Evolutionary conservation across 2,888 invertebrate species (phyloP), one percentile per base, ranked within the genome.

Genomic region (Tethea ocularis): DNA sequence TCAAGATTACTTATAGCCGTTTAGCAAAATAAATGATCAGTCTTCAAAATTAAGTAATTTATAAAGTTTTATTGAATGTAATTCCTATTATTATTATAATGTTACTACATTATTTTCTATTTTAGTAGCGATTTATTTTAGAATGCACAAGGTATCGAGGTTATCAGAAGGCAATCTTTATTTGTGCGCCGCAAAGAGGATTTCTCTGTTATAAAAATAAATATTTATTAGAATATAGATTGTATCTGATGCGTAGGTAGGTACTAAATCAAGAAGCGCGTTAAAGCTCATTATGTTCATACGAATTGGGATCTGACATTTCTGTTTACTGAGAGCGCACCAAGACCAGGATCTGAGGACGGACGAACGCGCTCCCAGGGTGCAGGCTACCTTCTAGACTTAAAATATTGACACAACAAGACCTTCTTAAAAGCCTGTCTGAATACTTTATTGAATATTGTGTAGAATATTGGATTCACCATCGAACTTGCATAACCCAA

Each of bases 401-500:
- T 94, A 66, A 94, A 94, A 82, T 97, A 97, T 70, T 95, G 94
- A 87, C 98, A 98, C 60, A 96, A 87, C 60, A 98, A 87, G 11
- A 98, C 97, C 85, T 96, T 97, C 82, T 97, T 97, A 85, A 98
- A 98, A 0, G 98, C 97, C 82, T 97, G 96, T 51, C 98, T 94
- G 89, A 98, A 98, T 61, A 97, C 97, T 83, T 98, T 97, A 89
- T 98, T 98, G 89, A 98, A 98, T 77, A 98, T 97, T 24, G 98
- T 98, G 85, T 98, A 98, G 91, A 98, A 98, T 77, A 98, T 97
- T 0, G 98, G 98, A 89, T 98, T 98, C 36, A 98, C 97, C 96
- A 98, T 98, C 15, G 98, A 98, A 81, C 98, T 98, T 58, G 98
- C 97, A 83, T 98, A 98, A 22, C 98, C 98, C 64, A 98, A 92